Conservation (phyloP, 2,113 vertebrate genomes). For the Macrotis lagotis region DNA sequence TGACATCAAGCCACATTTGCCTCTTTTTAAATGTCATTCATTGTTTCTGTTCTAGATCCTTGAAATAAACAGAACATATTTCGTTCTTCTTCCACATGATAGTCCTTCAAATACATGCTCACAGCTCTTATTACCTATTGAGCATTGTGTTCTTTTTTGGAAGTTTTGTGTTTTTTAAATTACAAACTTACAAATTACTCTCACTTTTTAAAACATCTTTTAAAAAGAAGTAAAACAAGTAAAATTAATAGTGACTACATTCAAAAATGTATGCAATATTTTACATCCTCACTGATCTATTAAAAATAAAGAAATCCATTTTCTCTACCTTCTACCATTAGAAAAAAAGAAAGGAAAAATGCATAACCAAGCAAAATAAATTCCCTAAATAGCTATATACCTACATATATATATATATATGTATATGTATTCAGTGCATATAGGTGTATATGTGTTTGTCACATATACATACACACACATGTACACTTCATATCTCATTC, state of each 20-base stretch:
- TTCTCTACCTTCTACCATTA: background rate
- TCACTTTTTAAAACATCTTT: too few relatives aligned
- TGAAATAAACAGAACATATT: background rate
- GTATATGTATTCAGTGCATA: background rate
- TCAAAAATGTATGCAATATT: too few relatives aligned
- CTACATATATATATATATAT: background rate
- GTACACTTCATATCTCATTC: background rate
- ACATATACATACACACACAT: background rate
- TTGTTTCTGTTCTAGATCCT: background rate
- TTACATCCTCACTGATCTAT: too few relatives aligned
- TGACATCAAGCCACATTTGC: background rate
- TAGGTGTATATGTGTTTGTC: background rate
- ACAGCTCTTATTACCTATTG: too few relatives aligned
- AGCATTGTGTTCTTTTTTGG: too few relatives aligned
- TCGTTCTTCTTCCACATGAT: background rate
- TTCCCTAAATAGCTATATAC: background rate
- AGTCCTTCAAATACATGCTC: too few relatives aligned
- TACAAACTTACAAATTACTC: too few relatives aligned
- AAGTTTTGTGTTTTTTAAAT: too few relatives aligned
- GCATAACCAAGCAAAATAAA: background rate
- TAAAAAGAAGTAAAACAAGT: too few relatives aligned
- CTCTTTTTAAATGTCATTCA: background rate
- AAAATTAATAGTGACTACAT: too few relatives aligned
- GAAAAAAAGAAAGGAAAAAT: background rate
- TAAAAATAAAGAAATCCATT: background rate